Evolutionary conservation across 1,140 invertebrate species (phyloP).

Genomic region (Drosophila dunni): DNA sequence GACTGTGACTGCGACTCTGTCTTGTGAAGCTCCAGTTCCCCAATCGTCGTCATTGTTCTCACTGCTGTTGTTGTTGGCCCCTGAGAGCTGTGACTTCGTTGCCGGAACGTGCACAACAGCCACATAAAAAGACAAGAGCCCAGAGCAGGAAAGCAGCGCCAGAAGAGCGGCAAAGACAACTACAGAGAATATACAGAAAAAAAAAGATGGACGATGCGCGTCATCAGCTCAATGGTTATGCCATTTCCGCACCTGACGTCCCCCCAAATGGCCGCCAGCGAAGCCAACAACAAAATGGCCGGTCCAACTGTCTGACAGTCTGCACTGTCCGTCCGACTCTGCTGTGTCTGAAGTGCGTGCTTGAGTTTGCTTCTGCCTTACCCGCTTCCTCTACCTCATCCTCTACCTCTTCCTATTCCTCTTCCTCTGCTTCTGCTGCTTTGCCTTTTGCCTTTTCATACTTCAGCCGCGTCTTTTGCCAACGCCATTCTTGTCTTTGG

Average conservation of each 20-base stretch:
- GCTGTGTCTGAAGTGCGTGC: conserved; percentile 74
- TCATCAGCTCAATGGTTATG: conserved; percentile 61
- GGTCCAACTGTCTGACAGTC: conserved; percentile 42
- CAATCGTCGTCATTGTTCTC: conserved; percentile 34
- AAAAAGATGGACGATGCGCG: conserved; percentile 55
- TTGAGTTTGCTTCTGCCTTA: conserved; percentile 59
- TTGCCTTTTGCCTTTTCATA: conserved; percentile 20
- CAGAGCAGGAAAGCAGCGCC: no score
- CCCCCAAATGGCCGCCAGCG: conserved; percentile 15
- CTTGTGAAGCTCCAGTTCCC: conserved; percentile 1
- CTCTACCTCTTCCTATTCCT: not conserved
- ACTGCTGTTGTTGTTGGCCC: conserved; percentile 7
- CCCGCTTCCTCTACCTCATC: conserved; percentile 9
- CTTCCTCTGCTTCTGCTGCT: conserved; percentile 13
- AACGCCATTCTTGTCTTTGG: conserved; percentile 41
- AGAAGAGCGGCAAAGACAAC: conserved; percentile 7
- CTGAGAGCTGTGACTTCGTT: conserved; percentile 31
- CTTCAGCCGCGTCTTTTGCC: conserved; percentile 35
- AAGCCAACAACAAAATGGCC: conserved; percentile 53
- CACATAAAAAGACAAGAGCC: not conserved
- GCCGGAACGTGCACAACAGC: conserved; percentile 72
- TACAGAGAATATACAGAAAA: not conserved
- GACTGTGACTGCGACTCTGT: not conserved
- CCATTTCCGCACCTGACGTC: conserved; percentile 52
- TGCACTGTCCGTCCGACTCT: conserved; percentile 49